Percentiles rank a stretch among this genome's conserved stretches.
Conservation (phyloP, 2,113 vertebrate genomes). For the Butorides virescens region DNA sequence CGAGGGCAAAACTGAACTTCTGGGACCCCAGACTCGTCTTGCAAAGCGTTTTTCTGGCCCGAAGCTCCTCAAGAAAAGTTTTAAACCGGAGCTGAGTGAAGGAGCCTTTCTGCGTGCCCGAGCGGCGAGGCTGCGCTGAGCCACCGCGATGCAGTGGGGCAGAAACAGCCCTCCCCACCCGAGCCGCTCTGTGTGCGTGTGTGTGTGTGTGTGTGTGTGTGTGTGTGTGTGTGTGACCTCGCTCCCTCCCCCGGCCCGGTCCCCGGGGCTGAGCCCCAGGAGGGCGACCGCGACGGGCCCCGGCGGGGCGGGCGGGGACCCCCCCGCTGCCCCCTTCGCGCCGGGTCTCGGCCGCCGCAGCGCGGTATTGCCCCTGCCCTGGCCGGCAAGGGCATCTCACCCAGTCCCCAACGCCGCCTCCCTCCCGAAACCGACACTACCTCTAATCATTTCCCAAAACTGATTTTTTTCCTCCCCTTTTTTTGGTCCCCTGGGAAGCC, state of each 20-base stretch:
- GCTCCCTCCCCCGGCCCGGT: not conserved
- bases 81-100: not conserved
- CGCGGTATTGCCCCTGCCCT: not conserved
- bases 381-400: not conserved
- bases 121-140: not conserved
- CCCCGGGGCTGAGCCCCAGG: not conserved
- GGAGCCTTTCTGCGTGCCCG: not conserved
- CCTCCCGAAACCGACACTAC: not conserved
- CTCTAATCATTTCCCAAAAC: not conserved
- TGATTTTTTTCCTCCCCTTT: fast-evolving
- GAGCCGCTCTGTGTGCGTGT: fast-evolving
- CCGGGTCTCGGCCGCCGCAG: not conserved
- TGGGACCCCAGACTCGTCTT: not conserved
- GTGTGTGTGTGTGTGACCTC: fast-evolving
- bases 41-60: not conserved
- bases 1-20: not conserved
- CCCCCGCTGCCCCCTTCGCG: fast-evolving
- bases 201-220: too few relatives aligned
- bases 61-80: not conserved
- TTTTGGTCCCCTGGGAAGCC: fast-evolving
- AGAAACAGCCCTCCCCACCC: not conserved
- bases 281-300: fast-evolving
- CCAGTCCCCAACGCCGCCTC: not conserved
- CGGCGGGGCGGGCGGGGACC: fast-evolving
- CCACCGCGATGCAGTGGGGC: not conserved